Base-by-base conservation (phyloP, 2,113 vertebrate genomes). In the Anas platyrhynchos region DNA sequence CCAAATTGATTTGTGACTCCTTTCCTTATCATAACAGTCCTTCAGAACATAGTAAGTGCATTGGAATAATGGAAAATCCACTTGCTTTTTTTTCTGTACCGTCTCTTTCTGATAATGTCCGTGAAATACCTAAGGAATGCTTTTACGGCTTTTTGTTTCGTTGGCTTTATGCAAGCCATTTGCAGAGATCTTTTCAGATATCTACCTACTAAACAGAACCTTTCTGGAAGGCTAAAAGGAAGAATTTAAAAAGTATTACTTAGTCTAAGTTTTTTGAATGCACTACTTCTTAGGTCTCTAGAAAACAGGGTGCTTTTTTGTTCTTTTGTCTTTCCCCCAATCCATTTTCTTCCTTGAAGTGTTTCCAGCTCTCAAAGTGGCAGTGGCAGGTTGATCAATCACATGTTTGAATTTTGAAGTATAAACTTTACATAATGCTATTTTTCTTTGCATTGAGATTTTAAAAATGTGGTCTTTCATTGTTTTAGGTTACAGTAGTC, bases 1-100 rank as follows among this genome's bases (percentile, higher is more conserved):
- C 79, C 44, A 83, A 69, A 94, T 89, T 94, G 95, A 96, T 94
- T 92, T 87, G 59, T 93, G 76, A 89, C 54, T 92, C 68, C 86
- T 88, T 82, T 72, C 66, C 83, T 90, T 92, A 89, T 94, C 94
- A 36, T 58, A 89, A 6, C 81, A 85, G 81, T 88, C 65, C 72
- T 88, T 91, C 95, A 73, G 92, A 61, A 77, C 86, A 43, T 31
- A 86, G 73, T 36, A 91, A 94, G 89, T 89, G 78, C 89, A 25
- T 68, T 86, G 83, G 80, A 83, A 91, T 90, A 91, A 95, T 83
- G 73, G 96, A 44, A 97, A 97, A 93, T 58, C 86, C 72, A 32
- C 84, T 83, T 88, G 83, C 44, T 91, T 62, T 92, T 88, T 88
- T 88, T 93, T 91, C 79, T 62, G 62, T 72, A 58, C 78, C 50